A percentile compares a stretch with the other conserved stretches of the same genome.
Evolutionary conservation across 2,888 invertebrate genomes (phyloP).

Genomic region (Blomia tropicalis): DNA sequence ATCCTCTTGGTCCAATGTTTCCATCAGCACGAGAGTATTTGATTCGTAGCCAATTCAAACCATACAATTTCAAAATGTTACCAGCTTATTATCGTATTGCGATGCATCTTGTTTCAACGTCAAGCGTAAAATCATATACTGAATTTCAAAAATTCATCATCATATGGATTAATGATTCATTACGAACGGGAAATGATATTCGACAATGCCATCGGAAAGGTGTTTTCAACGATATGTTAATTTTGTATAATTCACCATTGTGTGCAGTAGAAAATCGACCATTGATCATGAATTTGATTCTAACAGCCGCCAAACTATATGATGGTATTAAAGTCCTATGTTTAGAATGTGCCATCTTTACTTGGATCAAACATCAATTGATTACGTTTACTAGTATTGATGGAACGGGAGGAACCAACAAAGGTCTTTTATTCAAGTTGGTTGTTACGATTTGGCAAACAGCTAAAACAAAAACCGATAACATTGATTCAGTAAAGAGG

Average conservation of each 20-base stretch:
- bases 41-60: not conserved
- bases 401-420: not conserved
- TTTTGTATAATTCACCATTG: slow-evolving; percentile 5
- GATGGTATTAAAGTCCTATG: slow-evolving; percentile 13
- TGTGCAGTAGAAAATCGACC: not conserved
- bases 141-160: slow-evolving; percentile 13
- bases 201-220: slow-evolving; percentile 1
- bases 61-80: slow-evolving; percentile 2
- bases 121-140: slow-evolving; percentile 2
- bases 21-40: slow-evolving; percentile 1
- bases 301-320: not conserved
- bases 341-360: slow-evolving; percentile 18
- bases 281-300: not conserved
- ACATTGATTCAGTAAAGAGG: not conserved
- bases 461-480: not conserved
- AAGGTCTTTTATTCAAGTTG: slow-evolving; percentile 8
- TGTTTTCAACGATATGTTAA: slow-evolving; percentile 8
- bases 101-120: not conserved
- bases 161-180: slow-evolving; percentile 16
- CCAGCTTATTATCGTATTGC: slow-evolving; percentile 4
- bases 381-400: not conserved
- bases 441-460: slow-evolving; percentile 17
- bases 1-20: slow-evolving; percentile 14
- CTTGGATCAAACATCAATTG: slow-evolving; percentile 19
- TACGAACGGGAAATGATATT: slow-evolving; percentile 15